Evolutionary conservation across 1,140 invertebrate genomes (phyloP).

Genomic region (Maniola jurtina): DNA sequence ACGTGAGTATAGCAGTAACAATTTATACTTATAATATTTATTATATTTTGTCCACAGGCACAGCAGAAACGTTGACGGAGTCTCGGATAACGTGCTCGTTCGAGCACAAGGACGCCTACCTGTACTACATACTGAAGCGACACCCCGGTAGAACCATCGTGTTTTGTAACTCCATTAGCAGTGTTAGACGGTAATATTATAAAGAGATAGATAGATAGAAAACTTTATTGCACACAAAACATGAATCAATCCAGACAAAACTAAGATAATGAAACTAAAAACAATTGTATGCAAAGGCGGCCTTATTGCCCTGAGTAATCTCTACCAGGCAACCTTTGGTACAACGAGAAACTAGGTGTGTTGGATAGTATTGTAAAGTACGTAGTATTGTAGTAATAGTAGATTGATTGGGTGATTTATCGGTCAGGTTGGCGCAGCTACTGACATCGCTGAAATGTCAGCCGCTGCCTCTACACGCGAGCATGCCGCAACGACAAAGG

Average conservation of each 20-base stretch:
- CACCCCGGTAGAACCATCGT: conserved; percentile 94
- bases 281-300: too few relatives aligned
- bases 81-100: conserved; percentile 87
- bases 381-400: too few relatives aligned
- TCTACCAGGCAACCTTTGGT: too few relatives aligned
- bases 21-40: conserved; percentile 13
- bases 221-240: too few relatives aligned
- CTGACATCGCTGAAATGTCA: conserved; percentile 88
- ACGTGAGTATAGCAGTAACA: too few relatives aligned
- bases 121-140: conserved; percentile 94
- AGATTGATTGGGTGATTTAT: conserved; percentile 20
- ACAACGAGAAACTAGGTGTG: too few relatives aligned
- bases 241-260: too few relatives aligned
- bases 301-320: too few relatives aligned
- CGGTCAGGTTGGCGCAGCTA: conserved; percentile 86
- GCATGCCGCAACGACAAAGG: conserved; percentile 96
- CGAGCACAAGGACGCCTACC: conserved; percentile 93
- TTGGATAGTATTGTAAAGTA: too few relatives aligned
- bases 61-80: conserved; percentile 90
- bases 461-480: conserved; percentile 94
- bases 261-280: too few relatives aligned
- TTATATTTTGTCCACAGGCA: conserved; percentile 78
- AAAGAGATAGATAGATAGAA: neutral
- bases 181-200: conserved; percentile 83
- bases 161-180: conserved; percentile 98